Conservation (phyloP, 2,113 vertebrate genomes). For the Oncorhynchus nerka region DNA sequence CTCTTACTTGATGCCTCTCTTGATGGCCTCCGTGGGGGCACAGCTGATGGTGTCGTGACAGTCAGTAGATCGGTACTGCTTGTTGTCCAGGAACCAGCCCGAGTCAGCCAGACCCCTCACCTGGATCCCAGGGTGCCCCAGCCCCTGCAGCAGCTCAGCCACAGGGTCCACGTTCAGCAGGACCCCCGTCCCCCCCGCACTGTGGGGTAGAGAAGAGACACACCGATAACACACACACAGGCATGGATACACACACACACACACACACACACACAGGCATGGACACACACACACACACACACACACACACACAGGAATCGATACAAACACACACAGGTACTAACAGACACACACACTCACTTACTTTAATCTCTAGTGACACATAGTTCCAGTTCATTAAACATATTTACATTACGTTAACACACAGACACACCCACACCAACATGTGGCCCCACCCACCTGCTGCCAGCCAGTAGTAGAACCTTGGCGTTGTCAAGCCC, state of each 20-base stretch:
- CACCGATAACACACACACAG: too few relatives aligned
- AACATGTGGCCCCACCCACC: constrained; percentile 69
- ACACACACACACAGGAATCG: too few relatives aligned
- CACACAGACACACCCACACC: too few relatives aligned
- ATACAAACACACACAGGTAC: too few relatives aligned
- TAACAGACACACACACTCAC: background rate
- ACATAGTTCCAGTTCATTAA: too few relatives aligned
- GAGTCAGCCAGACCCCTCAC: constrained; percentile 94
- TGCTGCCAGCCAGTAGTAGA: constrained; percentile 93
- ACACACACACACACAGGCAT: too few relatives aligned
- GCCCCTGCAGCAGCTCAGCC: constrained; percentile 85
- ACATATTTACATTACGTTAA: background rate
- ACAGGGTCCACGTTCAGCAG: constrained; percentile 93
- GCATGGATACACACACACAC: too few relatives aligned
- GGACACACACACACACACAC: too few relatives aligned
- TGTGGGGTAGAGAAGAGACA: constrained; percentile 45
- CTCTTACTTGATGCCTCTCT: constrained; percentile 89
- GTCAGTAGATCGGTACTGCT: constrained; percentile 89
- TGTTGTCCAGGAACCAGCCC: constrained; percentile 97
- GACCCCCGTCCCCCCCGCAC: constrained; percentile 93
- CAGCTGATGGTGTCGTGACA: constrained; percentile 88
- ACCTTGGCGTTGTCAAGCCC: constrained; percentile 90
- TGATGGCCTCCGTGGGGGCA: constrained; percentile 92
- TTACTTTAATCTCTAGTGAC: too few relatives aligned
- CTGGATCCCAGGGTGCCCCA: constrained; percentile 86